These are phyloP conservation scores for Gorsachius goisagi DNA, from an alignment of 2,113 vertebrate species.

Conservation along the genomic window DNA sequence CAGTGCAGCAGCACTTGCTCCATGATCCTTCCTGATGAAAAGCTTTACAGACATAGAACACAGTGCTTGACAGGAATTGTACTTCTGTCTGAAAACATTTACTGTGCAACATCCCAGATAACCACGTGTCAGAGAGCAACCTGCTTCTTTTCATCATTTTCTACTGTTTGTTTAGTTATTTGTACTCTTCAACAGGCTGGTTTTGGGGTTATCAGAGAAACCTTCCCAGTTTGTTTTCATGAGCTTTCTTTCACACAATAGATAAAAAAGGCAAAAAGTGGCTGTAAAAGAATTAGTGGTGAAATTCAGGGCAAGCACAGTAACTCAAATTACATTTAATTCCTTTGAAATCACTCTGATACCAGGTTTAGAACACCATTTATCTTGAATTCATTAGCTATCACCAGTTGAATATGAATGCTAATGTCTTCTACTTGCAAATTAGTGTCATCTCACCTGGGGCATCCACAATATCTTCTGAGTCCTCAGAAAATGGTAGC, in stretches of 20 bases:
- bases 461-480: slow-evolving; percentile 83
- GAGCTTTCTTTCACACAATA: background rate
- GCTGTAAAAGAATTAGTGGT: background rate
- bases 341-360: background rate
- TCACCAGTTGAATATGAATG: background rate
- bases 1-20: background rate
- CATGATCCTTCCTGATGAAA: background rate
- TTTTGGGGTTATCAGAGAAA: background rate
- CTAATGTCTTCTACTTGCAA: background rate
- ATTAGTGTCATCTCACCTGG: slow-evolving; percentile 65
- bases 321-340: background rate
- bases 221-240: background rate
- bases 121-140: background rate
- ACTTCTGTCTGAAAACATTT: background rate
- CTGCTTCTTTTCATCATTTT: background rate
- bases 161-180: slow-evolving; percentile 19
- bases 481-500: slow-evolving; percentile 80
- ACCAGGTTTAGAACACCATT: background rate
- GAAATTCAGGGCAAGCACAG: background rate
- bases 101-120: background rate
- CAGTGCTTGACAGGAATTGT: background rate
- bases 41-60: background rate
- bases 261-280: background rate
- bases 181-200: background rate
- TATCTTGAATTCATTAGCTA: background rate